A percentile compares a stretch with the other conserved stretches of the same genome.
These are phyloP conservation scores for Herpetotheres cachinnans DNA, from an alignment of 2,113 vertebrate species.

Conservation along the genomic window DNA sequence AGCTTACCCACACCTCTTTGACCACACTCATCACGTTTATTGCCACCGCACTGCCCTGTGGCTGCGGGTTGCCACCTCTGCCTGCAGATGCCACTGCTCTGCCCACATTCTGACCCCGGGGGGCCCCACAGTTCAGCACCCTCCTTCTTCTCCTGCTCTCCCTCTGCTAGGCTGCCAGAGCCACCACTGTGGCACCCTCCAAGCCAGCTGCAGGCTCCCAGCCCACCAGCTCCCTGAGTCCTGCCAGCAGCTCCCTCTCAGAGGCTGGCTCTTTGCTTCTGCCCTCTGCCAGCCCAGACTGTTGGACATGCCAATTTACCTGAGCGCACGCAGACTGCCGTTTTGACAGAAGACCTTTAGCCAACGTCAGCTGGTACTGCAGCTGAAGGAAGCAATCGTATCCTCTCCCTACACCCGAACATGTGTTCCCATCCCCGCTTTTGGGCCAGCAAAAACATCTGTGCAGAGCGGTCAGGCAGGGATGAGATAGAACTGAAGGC, in stretches of 20 bases:
- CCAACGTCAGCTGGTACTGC: not conserved
- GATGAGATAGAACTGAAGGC: not conserved
- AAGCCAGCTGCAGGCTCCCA: not conserved
- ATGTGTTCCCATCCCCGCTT: not conserved
- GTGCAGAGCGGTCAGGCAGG: not conserved
- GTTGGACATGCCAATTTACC: not conserved
- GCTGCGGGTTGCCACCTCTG: not conserved
- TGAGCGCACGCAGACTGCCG: accelerated
- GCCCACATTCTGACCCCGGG: not conserved
- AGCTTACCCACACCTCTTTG: not conserved
- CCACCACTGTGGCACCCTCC: not conserved
- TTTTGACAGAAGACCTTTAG: not conserved
- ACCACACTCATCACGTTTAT: not conserved
- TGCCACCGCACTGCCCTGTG: not conserved
- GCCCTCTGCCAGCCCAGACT: not conserved
- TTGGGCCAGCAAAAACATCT: not conserved
- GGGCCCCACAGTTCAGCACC: not conserved
- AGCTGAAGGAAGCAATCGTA: not conserved
- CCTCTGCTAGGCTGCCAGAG: not conserved
- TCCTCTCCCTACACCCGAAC: not conserved
- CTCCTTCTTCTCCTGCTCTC: not conserved
- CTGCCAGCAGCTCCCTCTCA: not conserved
- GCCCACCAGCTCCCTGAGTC: not conserved
- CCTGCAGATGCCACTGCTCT: not conserved
- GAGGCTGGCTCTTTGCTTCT: not conserved